Conservation (phyloP, 1,140 invertebrate species). For the Bemisia tabaci region DNA sequence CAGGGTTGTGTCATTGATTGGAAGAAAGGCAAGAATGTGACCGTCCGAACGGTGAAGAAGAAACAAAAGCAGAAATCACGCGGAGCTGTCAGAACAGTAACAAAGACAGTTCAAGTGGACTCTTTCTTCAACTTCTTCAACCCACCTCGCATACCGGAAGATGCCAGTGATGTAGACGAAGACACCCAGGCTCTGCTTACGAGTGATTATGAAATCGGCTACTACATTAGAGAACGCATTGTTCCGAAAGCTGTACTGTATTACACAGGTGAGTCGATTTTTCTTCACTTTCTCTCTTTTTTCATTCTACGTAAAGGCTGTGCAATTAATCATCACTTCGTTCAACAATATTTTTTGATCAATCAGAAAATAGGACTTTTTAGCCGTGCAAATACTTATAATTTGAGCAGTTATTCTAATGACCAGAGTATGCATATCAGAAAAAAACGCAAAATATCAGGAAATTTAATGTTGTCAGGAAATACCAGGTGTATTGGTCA, state of each 20-base stretch:
- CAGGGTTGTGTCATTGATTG: conserved; percentile 82
- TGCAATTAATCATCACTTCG: neutral
- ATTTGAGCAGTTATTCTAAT: no score
- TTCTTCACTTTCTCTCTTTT: neutral
- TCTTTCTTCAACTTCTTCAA: conserved; percentile 99
- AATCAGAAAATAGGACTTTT: neutral
- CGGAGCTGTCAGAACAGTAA: conserved; percentile 81
- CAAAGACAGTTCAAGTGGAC: conserved; percentile 82
- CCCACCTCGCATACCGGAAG: conserved; percentile 58
- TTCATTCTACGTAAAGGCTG: neutral
- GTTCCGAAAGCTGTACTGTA: conserved; percentile 87
- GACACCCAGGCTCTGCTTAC: conserved; percentile 62
- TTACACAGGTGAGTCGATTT: conserved; percentile 57
- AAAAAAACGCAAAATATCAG: no score
- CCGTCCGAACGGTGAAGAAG: conserved; percentile 92
- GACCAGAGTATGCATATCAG: no score
- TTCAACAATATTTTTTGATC: neutral
- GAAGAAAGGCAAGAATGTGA: conserved; percentile 95
- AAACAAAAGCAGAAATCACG: conserved; percentile 96
- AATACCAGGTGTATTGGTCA: no score
- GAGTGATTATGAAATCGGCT: conserved; percentile 95
- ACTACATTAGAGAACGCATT: conserved; percentile 86
- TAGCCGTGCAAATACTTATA: neutral
- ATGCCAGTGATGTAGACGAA: conserved; percentile 53
- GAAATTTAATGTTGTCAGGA: no score